Conservation (phyloP, 2,113 vertebrate species). For the Heterochromis multidens region DNA sequence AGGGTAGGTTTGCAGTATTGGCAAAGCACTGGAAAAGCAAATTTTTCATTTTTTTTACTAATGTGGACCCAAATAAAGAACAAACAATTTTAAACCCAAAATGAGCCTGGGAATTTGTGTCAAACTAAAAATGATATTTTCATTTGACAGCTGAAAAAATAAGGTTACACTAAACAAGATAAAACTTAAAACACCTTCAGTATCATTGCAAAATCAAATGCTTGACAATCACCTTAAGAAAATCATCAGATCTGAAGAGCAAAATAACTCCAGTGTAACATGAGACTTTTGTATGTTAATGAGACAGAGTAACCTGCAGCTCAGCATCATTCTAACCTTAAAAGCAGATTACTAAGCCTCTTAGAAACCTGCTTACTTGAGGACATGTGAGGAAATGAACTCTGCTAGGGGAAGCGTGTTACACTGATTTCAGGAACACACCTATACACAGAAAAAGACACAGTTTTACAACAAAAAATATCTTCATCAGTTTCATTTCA, state of each 20-base stretch:
- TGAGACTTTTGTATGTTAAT: constrained; percentile 14
- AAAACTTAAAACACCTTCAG: constrained; percentile 25
- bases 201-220: neutral
- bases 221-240: neutral
- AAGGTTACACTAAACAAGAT: constrained; percentile 4
- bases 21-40: neutral
- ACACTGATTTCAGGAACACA: neutral
- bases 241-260: neutral
- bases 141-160: neutral
- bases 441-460: neutral
- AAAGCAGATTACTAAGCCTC: constrained; percentile 74
- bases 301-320: constrained; percentile 27
- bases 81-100: neutral
- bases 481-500: neutral
- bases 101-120: neutral
- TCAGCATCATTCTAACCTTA: constrained; percentile 54
- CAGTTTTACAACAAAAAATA: neutral
- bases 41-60: neutral
- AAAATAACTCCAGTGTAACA: constrained; percentile 4
- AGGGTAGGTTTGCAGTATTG: neutral
- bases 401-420: neutral
- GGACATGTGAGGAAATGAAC: constrained; percentile 48
- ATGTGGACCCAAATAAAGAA: neutral
- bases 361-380: constrained; percentile 68
- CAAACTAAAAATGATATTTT: neutral